phyloP scores from a whole-genome alignment of 2,888 invertebrate genomes.

The Macrosiphum euphorbiae region DNA sequence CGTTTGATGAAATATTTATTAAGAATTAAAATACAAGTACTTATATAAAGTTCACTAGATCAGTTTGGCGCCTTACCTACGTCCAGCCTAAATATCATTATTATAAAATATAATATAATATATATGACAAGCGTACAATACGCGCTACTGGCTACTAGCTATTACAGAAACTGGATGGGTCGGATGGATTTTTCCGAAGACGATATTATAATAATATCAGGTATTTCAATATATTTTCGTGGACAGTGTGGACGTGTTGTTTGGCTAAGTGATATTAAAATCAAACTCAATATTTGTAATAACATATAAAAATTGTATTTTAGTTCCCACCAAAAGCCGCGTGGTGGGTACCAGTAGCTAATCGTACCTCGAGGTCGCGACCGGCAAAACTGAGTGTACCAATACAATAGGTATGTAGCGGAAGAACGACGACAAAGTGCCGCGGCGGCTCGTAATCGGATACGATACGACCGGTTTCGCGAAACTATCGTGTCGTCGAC shows the following conservation, averaged over 20 bases:
- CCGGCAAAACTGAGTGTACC: not conserved
- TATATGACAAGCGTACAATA: too few relatives aligned
- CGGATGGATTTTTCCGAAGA: too few relatives aligned
- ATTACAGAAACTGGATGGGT: too few relatives aligned
- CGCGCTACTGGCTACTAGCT: too few relatives aligned
- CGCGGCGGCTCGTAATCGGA: slow-evolving; percentile 2
- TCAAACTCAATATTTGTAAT: not conserved
- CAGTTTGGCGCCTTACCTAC: not conserved
- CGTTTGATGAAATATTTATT: not conserved
- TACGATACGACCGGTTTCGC: not conserved
- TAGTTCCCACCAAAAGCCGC: not conserved
- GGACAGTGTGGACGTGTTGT: not conserved
- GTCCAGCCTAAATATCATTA: not conserved
- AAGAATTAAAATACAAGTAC: not conserved
- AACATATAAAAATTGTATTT: not conserved
- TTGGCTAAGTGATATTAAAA: not conserved
- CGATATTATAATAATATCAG: too few relatives aligned
- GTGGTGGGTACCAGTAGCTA: not conserved
- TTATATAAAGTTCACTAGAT: not conserved
- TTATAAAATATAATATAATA: not conserved
- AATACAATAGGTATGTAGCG: too few relatives aligned
- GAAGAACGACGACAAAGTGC: not conserved
- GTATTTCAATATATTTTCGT: too few relatives aligned
- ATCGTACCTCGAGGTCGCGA: not conserved
- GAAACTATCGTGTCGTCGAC: not conserved